Base-by-base conservation (phyloP, 1,140 invertebrate genomes). In the Apolygus lucorum region DNA sequence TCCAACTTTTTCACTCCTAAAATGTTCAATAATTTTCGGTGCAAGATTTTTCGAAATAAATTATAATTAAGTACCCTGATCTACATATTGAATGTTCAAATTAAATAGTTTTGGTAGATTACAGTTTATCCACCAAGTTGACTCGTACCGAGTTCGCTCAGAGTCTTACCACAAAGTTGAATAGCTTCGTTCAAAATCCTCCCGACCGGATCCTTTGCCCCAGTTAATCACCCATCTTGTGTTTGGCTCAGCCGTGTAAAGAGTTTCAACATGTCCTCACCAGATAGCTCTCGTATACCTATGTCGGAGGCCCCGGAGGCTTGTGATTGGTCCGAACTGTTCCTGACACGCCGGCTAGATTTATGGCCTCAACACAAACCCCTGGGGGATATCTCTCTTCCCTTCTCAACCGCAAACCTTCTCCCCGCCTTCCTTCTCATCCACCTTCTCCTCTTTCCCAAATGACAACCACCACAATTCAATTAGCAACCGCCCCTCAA, bases 311-410 rank as follows among this genome's bases (percentile, higher is more conserved):
- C 22, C 22, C 22, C 8, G 22, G 22, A 59, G 54, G 54, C 11
- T 59, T 59, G 54, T 59, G 54, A 59, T 59, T 59, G 54, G 54
- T 24, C n/a, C 54, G 54, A 59, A 59, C 54, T 59, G 54, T 59
- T 59, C 54, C 54, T 59, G 54, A 59, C 54, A 59, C 11, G 13
- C 54, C 4, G 54, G 11, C 13, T 59, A 59, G 54, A 59, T 59
- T 59, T 59, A 59, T 59, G 54, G 54, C 54, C 22, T 22, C 54
- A 59, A 59, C 54, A 24, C 54, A 17, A 59, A 59, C 11, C 54
- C 54, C 54, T 4, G 54, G 22, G 11, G 13, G 54, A 24, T 59
- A 13, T 59, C 54, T 59, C 54, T 59, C 22, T 11, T 21, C 22
- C 54, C 54, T 4, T 14, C 54, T 21, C 8, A 11, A 59, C 54